A percentile compares a stretch with the other conserved stretches of the same genome.
These are phyloP conservation scores for Ectemnius cavifrons DNA, from an alignment of 2,888 invertebrate species.

Conservation along the genomic window DNA sequence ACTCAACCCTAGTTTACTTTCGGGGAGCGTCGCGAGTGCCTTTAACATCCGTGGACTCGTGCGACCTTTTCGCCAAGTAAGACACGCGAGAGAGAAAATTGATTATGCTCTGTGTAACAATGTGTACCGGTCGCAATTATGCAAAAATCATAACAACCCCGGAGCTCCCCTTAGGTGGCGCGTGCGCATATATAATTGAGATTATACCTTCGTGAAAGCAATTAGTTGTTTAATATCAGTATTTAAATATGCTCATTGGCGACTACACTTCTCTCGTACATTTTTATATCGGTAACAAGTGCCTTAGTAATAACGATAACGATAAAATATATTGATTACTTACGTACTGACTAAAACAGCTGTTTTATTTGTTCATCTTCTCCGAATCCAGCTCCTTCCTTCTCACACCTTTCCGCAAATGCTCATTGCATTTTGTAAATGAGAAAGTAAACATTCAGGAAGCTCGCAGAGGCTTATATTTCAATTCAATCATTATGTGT, in stretches of 20 bases:
- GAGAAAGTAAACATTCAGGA: too few relatives aligned
- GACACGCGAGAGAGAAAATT: constrained; percentile 7
- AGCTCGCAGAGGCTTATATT: background rate
- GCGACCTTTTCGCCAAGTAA: background rate
- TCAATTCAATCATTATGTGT: background rate
- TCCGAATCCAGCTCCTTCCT: background rate
- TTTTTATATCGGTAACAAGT: constrained; percentile 77
- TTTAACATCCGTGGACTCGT: background rate
- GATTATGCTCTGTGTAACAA: background rate
- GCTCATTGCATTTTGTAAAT: too few relatives aligned
- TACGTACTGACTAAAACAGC: constrained; percentile 62
- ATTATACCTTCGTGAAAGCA: constrained; percentile 67
- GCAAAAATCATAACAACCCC: constrained; percentile 14
- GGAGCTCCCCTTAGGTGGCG: constrained; percentile 49
- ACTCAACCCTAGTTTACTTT: constrained; percentile 59
- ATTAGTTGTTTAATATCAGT: constrained; percentile 76
- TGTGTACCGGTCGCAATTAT: background rate
- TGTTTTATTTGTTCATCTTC: constrained; percentile 12
- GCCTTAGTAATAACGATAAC: constrained; percentile 76
- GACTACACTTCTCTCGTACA: constrained; percentile 73
- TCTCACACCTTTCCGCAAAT: background rate
- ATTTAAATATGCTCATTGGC: constrained; percentile 77
- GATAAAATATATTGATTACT: constrained; percentile 77
- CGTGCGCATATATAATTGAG: constrained; percentile 63
- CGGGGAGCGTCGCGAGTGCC: constrained; percentile 30